Conservation (phyloP, 2,113 vertebrate species). For the Colossoma macropomum region DNA sequence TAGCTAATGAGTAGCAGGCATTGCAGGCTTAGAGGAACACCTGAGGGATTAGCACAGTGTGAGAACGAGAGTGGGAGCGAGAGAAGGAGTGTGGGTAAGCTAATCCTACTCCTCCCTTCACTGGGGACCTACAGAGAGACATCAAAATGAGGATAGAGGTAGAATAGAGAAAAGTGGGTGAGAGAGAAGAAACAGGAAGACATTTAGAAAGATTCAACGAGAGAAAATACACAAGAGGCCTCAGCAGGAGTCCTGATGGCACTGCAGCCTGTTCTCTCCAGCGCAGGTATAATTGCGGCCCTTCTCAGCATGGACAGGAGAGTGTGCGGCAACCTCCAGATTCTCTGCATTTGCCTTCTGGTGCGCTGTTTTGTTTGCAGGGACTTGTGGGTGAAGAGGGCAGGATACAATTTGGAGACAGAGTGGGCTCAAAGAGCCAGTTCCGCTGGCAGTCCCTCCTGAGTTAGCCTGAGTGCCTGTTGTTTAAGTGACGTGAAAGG, state of each 20-base stretch:
- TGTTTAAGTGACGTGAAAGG: conserved; percentile 30
- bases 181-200: not conserved
- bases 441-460: conserved; percentile 19
- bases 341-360: not conserved
- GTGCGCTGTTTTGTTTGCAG: conserved; percentile 39
- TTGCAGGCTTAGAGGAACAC: not conserved
- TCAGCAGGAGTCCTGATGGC: conserved; percentile 15
- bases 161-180: not conserved
- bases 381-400: conserved; percentile 29
- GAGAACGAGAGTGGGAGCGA: not conserved
- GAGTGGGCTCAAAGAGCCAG: conserved; percentile 21
- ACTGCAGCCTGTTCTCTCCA: conserved; percentile 49
- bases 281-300: conserved; percentile 37
- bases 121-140: conserved; percentile 2
- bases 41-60: conserved; percentile 9
- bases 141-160: not conserved
- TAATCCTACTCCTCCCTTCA: conserved; percentile 1
- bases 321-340: conserved; percentile 26
- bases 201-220: not conserved
- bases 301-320: conserved; percentile 17
- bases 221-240: not conserved
- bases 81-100: not conserved
- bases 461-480: conserved; percentile 26
- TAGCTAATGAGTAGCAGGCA: conserved; percentile 4
- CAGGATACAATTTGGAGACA: conserved; percentile 43